Base-by-base conservation (phyloP, 1,140 invertebrate species). In the Neodiprion lecontei region DNA sequence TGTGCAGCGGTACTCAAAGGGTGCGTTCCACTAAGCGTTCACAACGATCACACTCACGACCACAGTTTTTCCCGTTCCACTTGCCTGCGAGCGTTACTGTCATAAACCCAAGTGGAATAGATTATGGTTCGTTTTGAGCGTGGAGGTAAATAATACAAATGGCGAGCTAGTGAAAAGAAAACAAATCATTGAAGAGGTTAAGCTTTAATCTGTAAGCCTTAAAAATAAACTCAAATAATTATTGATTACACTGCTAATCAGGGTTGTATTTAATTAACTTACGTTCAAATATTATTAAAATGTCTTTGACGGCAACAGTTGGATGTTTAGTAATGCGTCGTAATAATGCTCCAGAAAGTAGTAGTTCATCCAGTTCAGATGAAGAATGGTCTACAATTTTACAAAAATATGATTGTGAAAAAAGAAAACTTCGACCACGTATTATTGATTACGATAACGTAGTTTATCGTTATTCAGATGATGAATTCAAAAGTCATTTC, bases 361-460 rank as follows among this genome's bases (percentile, higher is more conserved):
- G 28, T 47, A 17, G 17, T 17, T 17, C 17, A 17, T 69, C 68
- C 21, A 69, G 68, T 69, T 69, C 68, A 69, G 23, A 69, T 69
- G 68, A 69, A 69, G 68, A 69, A 23, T 69, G 68, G 68, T 8
- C 9, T 47, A 23, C 23, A 47, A 69, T 69, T 47, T 69, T 69
- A 47, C 68, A 5, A 69, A 69, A 69, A 11, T 69, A 69, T 21
- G 68, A 69, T 69, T 11, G n/a, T 69, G 68, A 69, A 69, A 69
- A 40, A 21, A 5, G 68, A 69, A 69, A 5, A 69, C 68, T 69
- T 69, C 7, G 68, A 21, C 68, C 68, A 23, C 68, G 68, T 69
- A 69, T 69, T 69, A 21, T 69, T 69, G 40, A 69, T 23, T 69
- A 69, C 17, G 68, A 69, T 1, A 69, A 69, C n/a, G 68, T 69